Percentiles rank a stretch among this genome's conserved stretches.
phyloP scores from a whole-genome alignment of 2,888 invertebrate species.

The Lasioglossum zephyrum region DNA sequence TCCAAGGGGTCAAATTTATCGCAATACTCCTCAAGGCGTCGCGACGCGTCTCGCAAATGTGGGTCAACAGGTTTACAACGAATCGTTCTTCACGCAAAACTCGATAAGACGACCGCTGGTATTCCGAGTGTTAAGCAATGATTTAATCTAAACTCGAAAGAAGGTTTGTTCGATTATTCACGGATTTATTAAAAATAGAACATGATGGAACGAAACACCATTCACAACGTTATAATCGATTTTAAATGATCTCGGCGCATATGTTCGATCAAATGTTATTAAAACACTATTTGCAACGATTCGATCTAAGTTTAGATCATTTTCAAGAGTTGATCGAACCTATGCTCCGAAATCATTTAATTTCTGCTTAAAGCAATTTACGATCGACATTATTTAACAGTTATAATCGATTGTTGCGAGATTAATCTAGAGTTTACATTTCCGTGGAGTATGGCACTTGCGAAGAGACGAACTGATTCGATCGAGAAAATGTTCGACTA shows the following conservation, averaged over 20 bases:
- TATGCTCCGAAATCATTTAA: too few relatives aligned
- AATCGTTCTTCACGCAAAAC: background rate
- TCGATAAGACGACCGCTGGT: background rate
- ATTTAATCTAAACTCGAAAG: background rate
- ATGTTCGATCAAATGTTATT: too few relatives aligned
- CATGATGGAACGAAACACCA: background rate
- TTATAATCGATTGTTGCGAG: background rate
- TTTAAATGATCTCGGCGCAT: background rate
- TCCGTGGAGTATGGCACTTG: background rate
- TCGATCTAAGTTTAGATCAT: too few relatives aligned
- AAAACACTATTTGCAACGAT: too few relatives aligned
- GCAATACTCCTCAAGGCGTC: background rate
- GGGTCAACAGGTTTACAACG: slow-evolving; percentile 16
- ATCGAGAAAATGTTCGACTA: background rate
- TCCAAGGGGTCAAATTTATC: background rate
- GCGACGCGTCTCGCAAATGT: slow-evolving; percentile 19
- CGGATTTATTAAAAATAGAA: background rate
- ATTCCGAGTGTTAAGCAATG: background rate
- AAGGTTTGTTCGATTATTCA: background rate
- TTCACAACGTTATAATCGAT: background rate
- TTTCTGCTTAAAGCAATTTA: too few relatives aligned
- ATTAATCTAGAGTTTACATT: background rate
- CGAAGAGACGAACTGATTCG: background rate
- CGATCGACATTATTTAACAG: too few relatives aligned
- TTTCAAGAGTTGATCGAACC: too few relatives aligned